A percentile compares a stretch with the other conserved stretches of the same genome.
These are phyloP conservation scores for Hipposideros larvatus DNA, from an alignment of 2,797 vertebrate genomes.

Conservation along the genomic window DNA sequence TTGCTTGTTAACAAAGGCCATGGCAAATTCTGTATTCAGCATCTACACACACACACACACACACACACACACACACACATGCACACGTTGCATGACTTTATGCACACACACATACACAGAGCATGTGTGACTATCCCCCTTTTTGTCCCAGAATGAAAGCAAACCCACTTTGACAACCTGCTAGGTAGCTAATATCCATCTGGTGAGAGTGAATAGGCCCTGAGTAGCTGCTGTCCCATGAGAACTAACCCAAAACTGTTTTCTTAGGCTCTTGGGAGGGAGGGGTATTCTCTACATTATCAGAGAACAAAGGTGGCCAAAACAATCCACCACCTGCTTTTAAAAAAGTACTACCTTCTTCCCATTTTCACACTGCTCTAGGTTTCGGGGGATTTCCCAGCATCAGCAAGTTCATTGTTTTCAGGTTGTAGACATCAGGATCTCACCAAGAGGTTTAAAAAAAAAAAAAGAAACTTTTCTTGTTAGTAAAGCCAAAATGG, in stretches of 20 bases:
- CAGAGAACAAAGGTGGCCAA: slow-evolving; percentile 73
- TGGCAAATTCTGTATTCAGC: background rate
- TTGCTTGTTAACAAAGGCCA: slow-evolving; percentile 65
- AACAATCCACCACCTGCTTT: slow-evolving; percentile 76
- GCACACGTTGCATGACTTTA: background rate
- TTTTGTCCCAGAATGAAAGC: slow-evolving; percentile 10
- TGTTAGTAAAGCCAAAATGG: slow-evolving; percentile 46
- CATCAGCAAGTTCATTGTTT: slow-evolving; percentile 9
- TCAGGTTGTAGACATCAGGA: slow-evolving; percentile 27
- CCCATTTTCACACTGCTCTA: slow-evolving; percentile 71
- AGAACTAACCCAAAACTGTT: slow-evolving; percentile 64
- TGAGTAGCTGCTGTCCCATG: slow-evolving; percentile 44
- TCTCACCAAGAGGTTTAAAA: slow-evolving; percentile 29
- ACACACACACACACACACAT: background rate
- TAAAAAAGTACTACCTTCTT: slow-evolving; percentile 53
- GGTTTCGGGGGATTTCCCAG: slow-evolving; percentile 76
- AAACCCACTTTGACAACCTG: background rate
- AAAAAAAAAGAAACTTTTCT: background rate
- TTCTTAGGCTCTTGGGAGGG: slow-evolving; percentile 50
- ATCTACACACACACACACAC: background rate
- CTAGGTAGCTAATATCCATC: background rate
- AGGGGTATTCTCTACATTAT: background rate
- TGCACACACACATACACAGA: background rate
- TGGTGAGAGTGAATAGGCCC: slow-evolving; percentile 26
- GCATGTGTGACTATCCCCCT: background rate